These are phyloP conservation scores for Tarsius wallacei DNA, from an alignment of 2,797 vertebrate genomes.

Conservation along the genomic window DNA sequence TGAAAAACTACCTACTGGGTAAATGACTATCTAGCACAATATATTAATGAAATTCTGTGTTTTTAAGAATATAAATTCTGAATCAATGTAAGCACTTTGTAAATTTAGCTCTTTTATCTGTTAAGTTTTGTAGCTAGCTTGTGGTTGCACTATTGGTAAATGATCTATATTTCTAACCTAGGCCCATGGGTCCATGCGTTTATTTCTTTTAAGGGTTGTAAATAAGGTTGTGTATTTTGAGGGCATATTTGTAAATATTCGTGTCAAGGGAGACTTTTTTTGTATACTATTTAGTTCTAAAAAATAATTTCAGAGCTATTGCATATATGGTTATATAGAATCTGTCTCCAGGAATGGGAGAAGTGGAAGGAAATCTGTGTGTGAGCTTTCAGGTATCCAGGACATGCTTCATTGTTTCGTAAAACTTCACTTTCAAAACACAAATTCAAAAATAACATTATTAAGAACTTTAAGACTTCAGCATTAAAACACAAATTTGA, in stretches of 20 bases:
- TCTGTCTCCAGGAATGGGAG: background rate
- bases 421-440: background rate
- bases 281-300: background rate
- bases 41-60: background rate
- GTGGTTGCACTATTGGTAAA: background rate
- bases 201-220: constrained; percentile 14
- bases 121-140: background rate
- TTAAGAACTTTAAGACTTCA: background rate
- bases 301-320: background rate
- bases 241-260: constrained; percentile 10
- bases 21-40: background rate
- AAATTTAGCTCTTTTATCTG: constrained; percentile 3
- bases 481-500: background rate
- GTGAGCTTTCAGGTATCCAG: background rate
- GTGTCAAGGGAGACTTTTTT: background rate
- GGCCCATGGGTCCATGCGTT: background rate
- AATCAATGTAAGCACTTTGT: background rate
- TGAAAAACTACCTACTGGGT: background rate
- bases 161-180: background rate
- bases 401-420: background rate
- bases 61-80: constrained; percentile 5
- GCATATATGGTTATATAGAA: background rate
- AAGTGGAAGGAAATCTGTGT: background rate
- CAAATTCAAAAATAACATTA: background rate
- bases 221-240: background rate